Percentiles rank a stretch among this genome's conserved stretches.
phyloP scores from a whole-genome alignment of 2,888 invertebrate genomes.

The Petrophora chlorosata region DNA sequence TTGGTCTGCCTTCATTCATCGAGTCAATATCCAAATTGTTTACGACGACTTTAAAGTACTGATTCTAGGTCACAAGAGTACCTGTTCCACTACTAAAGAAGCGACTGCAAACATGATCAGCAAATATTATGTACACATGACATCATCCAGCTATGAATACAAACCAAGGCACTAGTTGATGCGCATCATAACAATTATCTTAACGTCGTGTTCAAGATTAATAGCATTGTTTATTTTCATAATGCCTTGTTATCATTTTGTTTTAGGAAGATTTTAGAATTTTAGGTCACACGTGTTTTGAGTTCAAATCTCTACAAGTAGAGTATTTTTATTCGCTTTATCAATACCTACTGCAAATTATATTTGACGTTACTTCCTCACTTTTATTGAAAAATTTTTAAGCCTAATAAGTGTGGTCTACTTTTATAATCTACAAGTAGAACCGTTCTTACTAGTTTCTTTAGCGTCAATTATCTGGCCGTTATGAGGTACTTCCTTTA shows the following conservation, averaged over 20 bases:
- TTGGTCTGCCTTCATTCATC: too few species aligned
- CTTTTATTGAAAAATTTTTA: too few species aligned
- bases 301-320: conserved; percentile 2
- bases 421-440: too few species aligned
- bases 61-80: too few species aligned
- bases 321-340: too few species aligned
- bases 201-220: conserved; percentile 13
- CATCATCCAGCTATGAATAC: conserved; percentile 22
- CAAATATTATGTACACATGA: conserved; percentile 24
- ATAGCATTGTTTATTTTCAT: conserved; percentile 16
- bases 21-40: too few species aligned
- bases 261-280: conserved; percentile 12
- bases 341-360: too few species aligned
- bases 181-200: conserved; percentile 24
- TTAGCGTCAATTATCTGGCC: background rate
- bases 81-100: conserved; percentile 14
- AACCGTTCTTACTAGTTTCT: background rate
- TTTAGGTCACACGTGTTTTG: conserved; percentile 14
- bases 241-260: conserved; percentile 15
- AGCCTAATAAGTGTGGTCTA: too few species aligned
- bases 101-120: conserved; percentile 14
- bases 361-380: too few species aligned
- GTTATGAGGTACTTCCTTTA: conserved; percentile 1
- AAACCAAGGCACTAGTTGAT: conserved; percentile 12
- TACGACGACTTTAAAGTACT: too few species aligned